phyloP scores from a whole-genome alignment of 2,797 vertebrate species.

The Manis javanica region DNA sequence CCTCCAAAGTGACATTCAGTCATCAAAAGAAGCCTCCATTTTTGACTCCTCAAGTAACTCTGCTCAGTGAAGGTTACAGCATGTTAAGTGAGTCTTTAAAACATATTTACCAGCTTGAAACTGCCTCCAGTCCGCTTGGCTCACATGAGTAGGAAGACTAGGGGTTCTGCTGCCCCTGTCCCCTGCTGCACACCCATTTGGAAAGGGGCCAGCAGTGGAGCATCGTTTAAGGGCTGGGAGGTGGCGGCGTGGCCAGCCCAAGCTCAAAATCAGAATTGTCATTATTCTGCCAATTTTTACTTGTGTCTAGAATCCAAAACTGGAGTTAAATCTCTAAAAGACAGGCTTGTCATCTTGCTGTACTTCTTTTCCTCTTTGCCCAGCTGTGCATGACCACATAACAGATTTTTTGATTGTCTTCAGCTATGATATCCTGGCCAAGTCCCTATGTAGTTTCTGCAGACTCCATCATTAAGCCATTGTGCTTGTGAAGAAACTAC shows the following conservation, averaged over 20 bases:
- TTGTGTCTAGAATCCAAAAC: background rate
- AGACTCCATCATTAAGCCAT: background rate
- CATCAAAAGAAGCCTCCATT: background rate
- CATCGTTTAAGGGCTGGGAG: background rate
- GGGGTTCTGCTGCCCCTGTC: background rate
- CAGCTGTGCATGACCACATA: background rate
- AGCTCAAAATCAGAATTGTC: background rate
- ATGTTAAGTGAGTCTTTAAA: background rate
- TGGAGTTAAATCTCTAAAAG: background rate
- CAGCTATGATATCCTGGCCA: background rate
- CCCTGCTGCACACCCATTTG: background rate
- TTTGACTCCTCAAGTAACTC: background rate
- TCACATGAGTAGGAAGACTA: background rate
- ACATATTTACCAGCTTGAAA: background rate
- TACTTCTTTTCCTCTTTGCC: background rate
- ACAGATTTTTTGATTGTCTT: background rate
- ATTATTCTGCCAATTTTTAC: background rate
- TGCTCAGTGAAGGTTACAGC: too few relatives aligned
- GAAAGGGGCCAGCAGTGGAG: too few relatives aligned
- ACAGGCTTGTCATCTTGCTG: background rate
- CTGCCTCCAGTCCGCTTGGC: background rate
- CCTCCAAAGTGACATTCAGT: background rate
- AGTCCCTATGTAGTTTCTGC: background rate
- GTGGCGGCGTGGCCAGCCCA: background rate
- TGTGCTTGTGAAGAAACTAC: background rate